Base-by-base conservation (phyloP, 2,113 vertebrate genomes). In the Sterrhoptilus dennistouni region DNA sequence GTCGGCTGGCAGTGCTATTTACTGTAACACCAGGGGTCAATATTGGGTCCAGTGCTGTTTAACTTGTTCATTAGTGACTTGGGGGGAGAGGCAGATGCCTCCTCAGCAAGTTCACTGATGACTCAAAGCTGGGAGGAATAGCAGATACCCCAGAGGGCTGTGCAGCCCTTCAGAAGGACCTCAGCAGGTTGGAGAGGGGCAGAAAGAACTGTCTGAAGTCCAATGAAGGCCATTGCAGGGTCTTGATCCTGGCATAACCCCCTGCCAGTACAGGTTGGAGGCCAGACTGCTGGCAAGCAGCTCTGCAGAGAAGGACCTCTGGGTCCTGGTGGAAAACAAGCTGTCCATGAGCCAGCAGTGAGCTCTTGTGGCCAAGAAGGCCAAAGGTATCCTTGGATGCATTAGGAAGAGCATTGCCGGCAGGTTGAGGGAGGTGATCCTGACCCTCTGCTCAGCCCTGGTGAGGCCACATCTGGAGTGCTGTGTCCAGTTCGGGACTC, bases 291-390 rank as follows among this genome's bases (percentile, higher is more conserved):
- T n/a, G 36, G 8, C 44, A 66, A 81, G 44, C 18, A 89, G 10
- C 33, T 36, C 33, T 36, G 52, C 0, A 0, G 5, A 22, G 15
- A 65, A 74, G 33, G 17, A 44, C 33, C 36, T 50, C 14, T 22
- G 36, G 6, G 12, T 36, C 33, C 59, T 65, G 59, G 3, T 65
- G 50, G 12, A 44, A 35, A 79, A 2, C n/a, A 49, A 56, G 27
- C 25, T 88, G 31, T 23, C 42, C 76, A 8, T 16, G 31, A 65
- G 15, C 22, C 33, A 23, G 18, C 18, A 59, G 14, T 52, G 21
- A 63, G 42, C 14, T 8, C 12, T 2, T 50, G 76, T 64, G 50
- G 24, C 12, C 50, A 72, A 42, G 4, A 12, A 13, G 8, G 36
- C 27, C 68, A 44, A 8, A 33, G 50, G 44, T 36, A 1, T 44